These are phyloP conservation scores for Coluber constrictor DNA, from an alignment of 2,797 vertebrate species.

Conservation along the genomic window DNA sequence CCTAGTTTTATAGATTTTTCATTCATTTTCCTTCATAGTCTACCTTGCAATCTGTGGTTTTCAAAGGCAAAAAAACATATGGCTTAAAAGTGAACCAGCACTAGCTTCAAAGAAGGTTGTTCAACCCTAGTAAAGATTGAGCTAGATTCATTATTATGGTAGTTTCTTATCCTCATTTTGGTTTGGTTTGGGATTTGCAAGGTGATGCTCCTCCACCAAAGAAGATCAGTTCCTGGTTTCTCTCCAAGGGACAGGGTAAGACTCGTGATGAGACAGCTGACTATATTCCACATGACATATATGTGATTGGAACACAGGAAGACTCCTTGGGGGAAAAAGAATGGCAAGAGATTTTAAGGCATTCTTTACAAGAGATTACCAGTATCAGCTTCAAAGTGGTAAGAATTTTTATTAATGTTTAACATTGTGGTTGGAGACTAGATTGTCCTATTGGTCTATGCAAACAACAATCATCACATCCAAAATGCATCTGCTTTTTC, in stretches of 20 bases:
- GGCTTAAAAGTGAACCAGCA: background rate
- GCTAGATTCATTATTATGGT: background rate
- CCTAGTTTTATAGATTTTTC: background rate
- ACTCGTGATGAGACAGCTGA: conserved; percentile 91
- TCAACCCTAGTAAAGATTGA: background rate
- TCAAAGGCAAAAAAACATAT: background rate
- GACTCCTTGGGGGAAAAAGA: conserved; percentile 91
- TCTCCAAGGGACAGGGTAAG: conserved; percentile 94
- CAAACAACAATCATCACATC: background rate
- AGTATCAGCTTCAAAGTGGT: conserved; percentile 94
- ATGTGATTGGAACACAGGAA: conserved; percentile 95
- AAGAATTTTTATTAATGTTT: conserved; percentile 43
- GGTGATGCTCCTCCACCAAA: conserved; percentile 86
- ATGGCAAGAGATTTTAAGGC: conserved; percentile 85
- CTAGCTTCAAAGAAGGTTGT: background rate
- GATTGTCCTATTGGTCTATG: conserved; percentile 1
- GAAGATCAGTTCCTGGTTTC: conserved; percentile 93
- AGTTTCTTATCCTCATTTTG: conserved; percentile 6
- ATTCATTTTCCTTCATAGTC: background rate
- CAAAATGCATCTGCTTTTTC: background rate
- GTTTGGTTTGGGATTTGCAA: conserved; percentile 68
- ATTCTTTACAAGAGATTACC: conserved; percentile 86
- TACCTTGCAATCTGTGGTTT: background rate
- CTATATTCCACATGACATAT: conserved; percentile 95
- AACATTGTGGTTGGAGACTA: background rate